Conservation (phyloP, 2,888 invertebrate genomes). For the Trissoscelio sp. region DNA sequence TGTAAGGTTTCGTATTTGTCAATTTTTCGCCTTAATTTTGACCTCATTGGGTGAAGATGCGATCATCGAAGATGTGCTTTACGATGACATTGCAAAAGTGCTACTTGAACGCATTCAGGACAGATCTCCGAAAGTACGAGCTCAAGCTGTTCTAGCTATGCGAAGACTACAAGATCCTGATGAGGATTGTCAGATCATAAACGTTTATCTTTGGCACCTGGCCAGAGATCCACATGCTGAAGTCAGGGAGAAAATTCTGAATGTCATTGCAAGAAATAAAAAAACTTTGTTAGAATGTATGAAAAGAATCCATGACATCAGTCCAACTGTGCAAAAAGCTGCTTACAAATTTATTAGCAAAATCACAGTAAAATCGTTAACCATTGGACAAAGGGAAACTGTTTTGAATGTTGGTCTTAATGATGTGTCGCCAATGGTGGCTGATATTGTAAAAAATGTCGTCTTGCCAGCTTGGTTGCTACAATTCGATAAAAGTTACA, state of each 20-base stretch:
- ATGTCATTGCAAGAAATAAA: conserved; percentile 89
- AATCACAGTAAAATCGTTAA: conserved; percentile 85
- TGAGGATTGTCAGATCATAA: conserved; percentile 90
- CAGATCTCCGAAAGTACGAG: conserved; percentile 89
- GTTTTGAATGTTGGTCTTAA: conserved; percentile 87
- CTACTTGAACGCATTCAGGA: conserved; percentile 89
- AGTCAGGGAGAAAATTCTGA: conserved; percentile 89
- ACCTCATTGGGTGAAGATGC: conserved; percentile 90
- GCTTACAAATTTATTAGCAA: conserved; percentile 85
- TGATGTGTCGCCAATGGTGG: conserved; percentile 85
- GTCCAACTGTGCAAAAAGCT: conserved; percentile 89
- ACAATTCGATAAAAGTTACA: conserved; percentile 88
- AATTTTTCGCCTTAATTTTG: conserved; percentile 90
- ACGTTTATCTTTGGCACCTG: conserved; percentile 89
- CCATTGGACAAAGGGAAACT: conserved; percentile 87
- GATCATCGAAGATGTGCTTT: conserved; percentile 90
- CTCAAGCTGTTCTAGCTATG: conserved; percentile 91
- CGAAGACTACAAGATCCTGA: conserved; percentile 92
- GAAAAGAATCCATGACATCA: conserved; percentile 90
- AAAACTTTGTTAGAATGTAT: conserved; percentile 89
- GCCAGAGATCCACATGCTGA: conserved; percentile 90
- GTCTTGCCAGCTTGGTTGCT: conserved; percentile 91
- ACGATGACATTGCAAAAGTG: conserved; percentile 88
- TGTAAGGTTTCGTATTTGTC: conserved; percentile 90
- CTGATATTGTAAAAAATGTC: conserved; percentile 83